Conservation (phyloP, 2,888 invertebrate species). For the Lutraria lutraria region DNA sequence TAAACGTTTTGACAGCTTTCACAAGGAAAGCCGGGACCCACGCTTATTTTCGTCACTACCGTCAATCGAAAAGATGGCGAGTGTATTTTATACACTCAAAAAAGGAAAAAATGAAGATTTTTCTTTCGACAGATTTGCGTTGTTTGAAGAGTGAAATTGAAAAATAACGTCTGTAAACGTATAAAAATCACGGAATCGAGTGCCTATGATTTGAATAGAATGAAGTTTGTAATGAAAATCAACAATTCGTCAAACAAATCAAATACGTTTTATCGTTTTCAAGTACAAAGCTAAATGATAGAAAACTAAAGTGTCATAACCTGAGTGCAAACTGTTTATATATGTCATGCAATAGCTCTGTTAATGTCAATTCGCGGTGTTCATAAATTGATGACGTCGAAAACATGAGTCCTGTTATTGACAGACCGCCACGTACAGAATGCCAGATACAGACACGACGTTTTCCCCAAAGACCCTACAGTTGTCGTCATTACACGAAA, state of each 20-base stretch:
- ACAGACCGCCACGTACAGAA: constrained; percentile 9
- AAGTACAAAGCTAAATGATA: constrained; percentile 30
- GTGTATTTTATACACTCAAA: no score
- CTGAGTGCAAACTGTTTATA: neutral
- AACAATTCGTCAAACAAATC: neutral
- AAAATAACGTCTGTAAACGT: no score
- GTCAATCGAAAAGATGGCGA: no score
- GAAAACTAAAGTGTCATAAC: constrained; percentile 8
- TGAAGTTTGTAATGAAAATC: neutral
- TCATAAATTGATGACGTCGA: neutral
- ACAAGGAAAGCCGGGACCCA: no score
- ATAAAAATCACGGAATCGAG: no score
- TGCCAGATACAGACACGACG: neutral
- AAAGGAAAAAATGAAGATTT: no score
- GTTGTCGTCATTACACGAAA: neutral
- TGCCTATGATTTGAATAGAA: no score
- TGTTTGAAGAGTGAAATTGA: no score
- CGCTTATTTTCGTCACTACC: no score
- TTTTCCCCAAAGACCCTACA: neutral
- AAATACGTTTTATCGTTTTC: neutral
- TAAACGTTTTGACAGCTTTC: no score
- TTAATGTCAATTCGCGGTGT: constrained; percentile 1
- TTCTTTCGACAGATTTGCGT: no score
- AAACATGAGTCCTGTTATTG: constrained; percentile 22
- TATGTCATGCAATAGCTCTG: neutral